These are phyloP conservation scores for Hyles lineata DNA, from an alignment of 2,888 invertebrate genomes.

Conservation along the genomic window DNA sequence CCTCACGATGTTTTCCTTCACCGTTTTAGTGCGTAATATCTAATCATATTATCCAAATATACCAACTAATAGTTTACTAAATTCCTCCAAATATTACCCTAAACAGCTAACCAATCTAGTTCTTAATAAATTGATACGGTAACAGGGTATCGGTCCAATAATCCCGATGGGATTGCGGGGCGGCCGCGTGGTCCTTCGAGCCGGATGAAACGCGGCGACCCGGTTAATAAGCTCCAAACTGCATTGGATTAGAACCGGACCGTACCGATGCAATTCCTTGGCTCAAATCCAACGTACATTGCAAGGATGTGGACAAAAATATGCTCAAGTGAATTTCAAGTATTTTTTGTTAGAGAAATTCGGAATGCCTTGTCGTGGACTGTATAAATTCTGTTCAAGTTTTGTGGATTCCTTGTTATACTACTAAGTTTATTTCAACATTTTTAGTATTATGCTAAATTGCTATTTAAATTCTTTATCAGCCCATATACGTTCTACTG, in stretches of 20 bases:
- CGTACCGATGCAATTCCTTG: conserved; percentile 40
- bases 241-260: conserved; percentile 51
- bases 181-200: conserved; percentile 11
- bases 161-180: background rate
- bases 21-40: no score
- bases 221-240: conserved; percentile 57
- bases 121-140: background rate
- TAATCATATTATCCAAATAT: no score
- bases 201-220: conserved; percentile 54
- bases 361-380: background rate
- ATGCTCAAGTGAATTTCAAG: background rate
- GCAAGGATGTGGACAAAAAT: background rate
- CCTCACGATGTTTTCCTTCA: no score
- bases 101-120: background rate
- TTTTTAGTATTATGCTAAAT: no score
- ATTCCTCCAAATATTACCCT: background rate
- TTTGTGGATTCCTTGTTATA: background rate
- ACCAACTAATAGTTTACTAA: background rate
- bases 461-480: no score
- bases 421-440: no score
- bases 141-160: conserved; percentile 9
- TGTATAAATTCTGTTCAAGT: background rate
- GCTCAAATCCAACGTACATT: conserved; percentile 44
- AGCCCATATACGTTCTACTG: no score
- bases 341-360: background rate